Base-by-base conservation (phyloP, 2,797 vertebrate genomes). In the Scolopax rusticola region DNA sequence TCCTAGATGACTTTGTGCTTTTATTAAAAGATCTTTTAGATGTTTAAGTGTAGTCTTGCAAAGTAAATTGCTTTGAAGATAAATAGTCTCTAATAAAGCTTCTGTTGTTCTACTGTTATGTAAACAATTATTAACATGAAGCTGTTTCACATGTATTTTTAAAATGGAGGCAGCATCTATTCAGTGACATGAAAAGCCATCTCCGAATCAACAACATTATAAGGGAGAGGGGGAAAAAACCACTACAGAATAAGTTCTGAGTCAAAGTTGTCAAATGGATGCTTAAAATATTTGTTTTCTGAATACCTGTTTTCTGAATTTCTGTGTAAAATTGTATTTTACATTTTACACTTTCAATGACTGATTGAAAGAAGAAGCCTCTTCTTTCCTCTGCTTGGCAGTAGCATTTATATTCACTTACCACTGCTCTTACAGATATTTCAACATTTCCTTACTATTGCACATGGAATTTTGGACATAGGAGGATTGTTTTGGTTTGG, bases 21-120 rank as follows among this genome's bases (percentile, higher is more conserved):
- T 90, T 73, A 81, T 30, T 81, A 53, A 63, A 90, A 47, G 14
- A 18, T 51, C 27, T 67, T 84, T 89, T 60, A 70, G 10, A 80
- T 77, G 28, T 74, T 87, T 43, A 87, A 77, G 48, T 85, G 36
- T 18, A 40, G 21, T 83, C 84, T 77, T 94, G 51, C n/a, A 83
- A 92, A 96, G 63, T 51, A 80, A 93, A 74, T 73, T 65, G 36
- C 41, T 89, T 85, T 91, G 67, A 82, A 83, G 25, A 20, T 79
- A 65, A 73, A 30, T 24, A 78, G 48, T 24, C 47, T 48, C 47
- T 48, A 48, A 48, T 48, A 48, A 48, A 48, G 47, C 47, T 48
- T 48, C 47, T 48, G 21, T 48, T 48, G 47, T 48, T 48, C 45
- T 53, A 28, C 33, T 81, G 57, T 91, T 94, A 38, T 27, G 9